These are phyloP conservation scores for Petrolisthes manimaculis DNA, from an alignment of 2,888 invertebrate species.

Conservation along the genomic window DNA sequence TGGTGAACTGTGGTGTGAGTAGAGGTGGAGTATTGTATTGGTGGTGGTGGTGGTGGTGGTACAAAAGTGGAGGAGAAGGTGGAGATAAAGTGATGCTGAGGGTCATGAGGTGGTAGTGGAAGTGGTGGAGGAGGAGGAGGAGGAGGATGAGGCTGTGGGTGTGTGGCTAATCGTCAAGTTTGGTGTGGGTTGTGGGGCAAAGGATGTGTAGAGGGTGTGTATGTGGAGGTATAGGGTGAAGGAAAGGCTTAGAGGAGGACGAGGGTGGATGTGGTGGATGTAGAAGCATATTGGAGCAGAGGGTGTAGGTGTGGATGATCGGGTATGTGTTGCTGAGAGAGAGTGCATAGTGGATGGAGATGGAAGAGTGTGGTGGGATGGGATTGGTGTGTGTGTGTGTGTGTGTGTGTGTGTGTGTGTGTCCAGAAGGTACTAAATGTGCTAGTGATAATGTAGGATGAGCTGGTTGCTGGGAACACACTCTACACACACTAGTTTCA, in stretches of 20 bases:
- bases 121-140: not conserved
- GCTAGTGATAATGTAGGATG: not conserved
- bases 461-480: no score
- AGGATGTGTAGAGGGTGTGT: not conserved
- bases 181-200: not conserved
- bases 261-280: not conserved
- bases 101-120: not conserved
- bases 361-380: not conserved
- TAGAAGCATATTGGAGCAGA: not conserved
- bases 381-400: slow-evolving; percentile 25
- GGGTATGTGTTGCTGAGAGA: not conserved
- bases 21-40: not conserved
- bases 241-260: not conserved
- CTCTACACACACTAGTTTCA: no score
- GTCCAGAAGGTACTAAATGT: not conserved
- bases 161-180: not conserved
- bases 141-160: not conserved
- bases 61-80: not conserved
- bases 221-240: not conserved
- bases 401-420: slow-evolving; percentile 10
- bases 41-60: not conserved
- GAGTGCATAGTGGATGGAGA: not conserved
- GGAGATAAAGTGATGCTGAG: not conserved
- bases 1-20: not conserved
- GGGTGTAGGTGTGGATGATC: not conserved